Percentiles rank a stretch among this genome's conserved stretches.
Conservation (phyloP, 2,113 vertebrate species). For the Tor tambroides region DNA sequence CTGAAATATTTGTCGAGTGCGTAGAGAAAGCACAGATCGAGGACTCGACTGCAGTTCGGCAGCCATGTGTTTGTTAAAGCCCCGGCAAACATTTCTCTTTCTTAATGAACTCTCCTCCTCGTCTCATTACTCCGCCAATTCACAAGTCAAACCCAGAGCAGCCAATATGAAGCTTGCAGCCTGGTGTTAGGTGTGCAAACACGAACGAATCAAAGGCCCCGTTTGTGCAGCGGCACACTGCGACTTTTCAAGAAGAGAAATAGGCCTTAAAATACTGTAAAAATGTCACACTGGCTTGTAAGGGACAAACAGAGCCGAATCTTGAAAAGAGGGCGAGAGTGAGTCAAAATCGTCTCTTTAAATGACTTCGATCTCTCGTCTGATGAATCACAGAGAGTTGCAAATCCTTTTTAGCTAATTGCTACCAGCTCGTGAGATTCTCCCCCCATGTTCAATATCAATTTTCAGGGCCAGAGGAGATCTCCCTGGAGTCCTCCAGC, state of each 20-base stretch:
- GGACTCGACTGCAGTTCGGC: constrained; percentile 27
- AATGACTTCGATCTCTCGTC: constrained; percentile 91
- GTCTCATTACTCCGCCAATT: constrained; percentile 32
- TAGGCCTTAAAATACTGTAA: constrained; percentile 79
- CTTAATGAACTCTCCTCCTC: constrained; percentile 45
- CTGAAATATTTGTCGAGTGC: constrained; percentile 68
- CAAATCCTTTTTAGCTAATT: constrained; percentile 99
- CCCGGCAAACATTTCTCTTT: constrained; percentile 32
- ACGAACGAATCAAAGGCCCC: constrained; percentile 75
- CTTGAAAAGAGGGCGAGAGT: constrained; percentile 24
- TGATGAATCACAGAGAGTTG: constrained; percentile 91
- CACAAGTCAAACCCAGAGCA: constrained; percentile 56
- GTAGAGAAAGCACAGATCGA: constrained; percentile 58
- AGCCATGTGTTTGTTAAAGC: constrained; percentile 40
- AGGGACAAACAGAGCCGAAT: constrained; percentile 50
- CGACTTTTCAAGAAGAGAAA: constrained; percentile 75
- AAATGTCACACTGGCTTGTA: constrained; percentile 82
- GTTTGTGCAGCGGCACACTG: constrained; percentile 71
- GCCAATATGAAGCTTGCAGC: constrained; percentile 68
- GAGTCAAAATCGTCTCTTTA: constrained; percentile 76
- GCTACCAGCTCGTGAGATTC: constrained; percentile 95
- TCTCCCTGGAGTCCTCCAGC: constrained; percentile 87
- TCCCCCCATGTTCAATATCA: constrained; percentile 96
- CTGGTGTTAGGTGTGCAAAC: constrained; percentile 74
- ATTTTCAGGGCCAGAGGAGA: constrained; percentile 95